These are phyloP conservation scores for Danaus plexippus DNA, from an alignment of 1,140 invertebrate species.

Conservation along the genomic window DNA sequence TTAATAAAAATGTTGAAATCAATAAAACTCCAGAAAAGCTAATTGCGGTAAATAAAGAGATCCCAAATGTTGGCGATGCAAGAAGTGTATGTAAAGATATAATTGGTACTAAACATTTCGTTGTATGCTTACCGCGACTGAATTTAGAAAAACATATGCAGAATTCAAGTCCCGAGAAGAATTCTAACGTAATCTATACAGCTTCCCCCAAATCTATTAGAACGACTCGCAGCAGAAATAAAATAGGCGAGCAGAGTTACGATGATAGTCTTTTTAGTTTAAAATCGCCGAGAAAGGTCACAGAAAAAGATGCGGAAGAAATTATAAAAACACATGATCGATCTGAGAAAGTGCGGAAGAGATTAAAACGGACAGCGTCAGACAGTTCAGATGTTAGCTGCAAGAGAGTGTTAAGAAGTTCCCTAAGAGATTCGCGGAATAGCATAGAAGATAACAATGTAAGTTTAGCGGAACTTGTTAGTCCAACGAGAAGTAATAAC, in stretches of 20 bases:
- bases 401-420: conserved; percentile 45
- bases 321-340: too few relatives aligned
- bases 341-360: not conserved
- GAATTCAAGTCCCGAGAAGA: not conserved
- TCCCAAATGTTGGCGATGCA: not conserved
- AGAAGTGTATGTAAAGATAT: not conserved
- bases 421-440: too few relatives aligned
- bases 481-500: too few relatives aligned
- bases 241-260: too few relatives aligned
- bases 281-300: too few relatives aligned
- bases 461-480: too few relatives aligned
- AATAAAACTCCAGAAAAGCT: conserved; percentile 6
- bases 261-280: too few relatives aligned
- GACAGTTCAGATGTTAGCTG: conserved; percentile 11
- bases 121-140: conserved; percentile 9
- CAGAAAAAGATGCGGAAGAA: too few relatives aligned
- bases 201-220: too few relatives aligned
- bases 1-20: conserved; percentile 11
- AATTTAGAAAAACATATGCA: conserved; percentile 1
- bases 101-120: conserved; percentile 6
- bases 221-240: too few relatives aligned
- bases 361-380: conserved; percentile 11
- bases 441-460: too few relatives aligned
- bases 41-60: not conserved
- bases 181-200: too few relatives aligned